Evolutionary conservation across 2,113 vertebrate species (phyloP).

Genomic region (Micromys minutus): DNA sequence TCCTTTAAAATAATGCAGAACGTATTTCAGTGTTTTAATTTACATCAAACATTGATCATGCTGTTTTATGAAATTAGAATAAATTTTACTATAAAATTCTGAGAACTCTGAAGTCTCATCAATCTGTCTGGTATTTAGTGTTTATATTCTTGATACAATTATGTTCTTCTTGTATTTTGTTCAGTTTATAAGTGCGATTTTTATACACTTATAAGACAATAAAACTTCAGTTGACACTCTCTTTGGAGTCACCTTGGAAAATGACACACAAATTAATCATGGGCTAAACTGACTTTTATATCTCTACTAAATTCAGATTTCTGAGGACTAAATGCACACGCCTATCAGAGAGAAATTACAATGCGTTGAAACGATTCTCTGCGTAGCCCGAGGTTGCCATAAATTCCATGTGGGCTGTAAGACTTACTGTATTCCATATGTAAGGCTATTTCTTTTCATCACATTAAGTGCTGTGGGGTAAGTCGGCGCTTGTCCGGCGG

Average conservation of each 20-base stretch:
- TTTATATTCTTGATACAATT: background rate
- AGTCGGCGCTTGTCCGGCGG: background rate
- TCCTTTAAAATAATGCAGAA: background rate
- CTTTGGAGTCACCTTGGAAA: constrained; percentile 24
- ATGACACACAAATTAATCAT: background rate
- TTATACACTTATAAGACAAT: constrained; percentile 6
- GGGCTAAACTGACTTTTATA: background rate
- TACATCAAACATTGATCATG: background rate
- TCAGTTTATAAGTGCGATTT: background rate
- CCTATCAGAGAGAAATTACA: background rate
- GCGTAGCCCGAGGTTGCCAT: background rate
- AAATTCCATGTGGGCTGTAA: background rate
- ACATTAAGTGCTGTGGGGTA: background rate
- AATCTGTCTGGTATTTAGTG: constrained; percentile 27
- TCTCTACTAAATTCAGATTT: background rate
- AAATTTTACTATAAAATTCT: background rate
- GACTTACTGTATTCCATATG: background rate
- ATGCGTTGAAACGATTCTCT: background rate
- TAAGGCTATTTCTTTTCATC: background rate
- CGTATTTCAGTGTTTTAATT: background rate
- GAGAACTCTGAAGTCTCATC: background rate
- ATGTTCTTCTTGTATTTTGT: background rate
- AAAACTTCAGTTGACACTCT: background rate
- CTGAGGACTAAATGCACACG: background rate
- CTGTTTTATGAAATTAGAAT: constrained; percentile 18